Conservation (phyloP, 2,797 vertebrate species). For the Gymnocypris eckloni region DNA sequence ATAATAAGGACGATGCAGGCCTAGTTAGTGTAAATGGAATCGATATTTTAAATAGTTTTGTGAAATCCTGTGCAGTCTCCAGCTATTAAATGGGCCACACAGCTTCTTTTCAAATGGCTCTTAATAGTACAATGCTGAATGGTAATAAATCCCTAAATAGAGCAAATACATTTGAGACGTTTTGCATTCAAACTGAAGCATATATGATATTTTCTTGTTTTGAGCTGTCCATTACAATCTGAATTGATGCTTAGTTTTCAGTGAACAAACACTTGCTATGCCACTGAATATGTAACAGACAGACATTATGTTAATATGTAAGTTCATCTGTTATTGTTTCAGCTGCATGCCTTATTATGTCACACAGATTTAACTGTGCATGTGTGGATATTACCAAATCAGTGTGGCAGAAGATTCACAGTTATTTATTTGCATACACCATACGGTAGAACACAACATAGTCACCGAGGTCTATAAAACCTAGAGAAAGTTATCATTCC, state of each 20-base stretch:
- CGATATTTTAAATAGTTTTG: no score
- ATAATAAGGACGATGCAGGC: background rate
- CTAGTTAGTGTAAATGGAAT: background rate
- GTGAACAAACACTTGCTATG: background rate
- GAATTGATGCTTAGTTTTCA: background rate
- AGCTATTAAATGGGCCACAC: background rate
- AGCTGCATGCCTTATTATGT: background rate
- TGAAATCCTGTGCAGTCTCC: background rate
- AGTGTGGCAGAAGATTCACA: background rate
- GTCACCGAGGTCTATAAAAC: background rate
- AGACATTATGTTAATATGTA: background rate
- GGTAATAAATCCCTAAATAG: background rate
- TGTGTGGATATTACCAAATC: background rate
- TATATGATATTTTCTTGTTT: background rate
- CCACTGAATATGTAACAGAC: background rate
- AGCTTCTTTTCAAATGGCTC: background rate
- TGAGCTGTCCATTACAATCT: background rate
- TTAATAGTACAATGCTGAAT: background rate
- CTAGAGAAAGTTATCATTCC: background rate
- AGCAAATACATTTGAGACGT: background rate
- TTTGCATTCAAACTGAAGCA: background rate
- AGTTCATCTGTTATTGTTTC: background rate
- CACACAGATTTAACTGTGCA: background rate
- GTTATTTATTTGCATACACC: background rate
- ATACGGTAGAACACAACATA: background rate